Evolutionary conservation across 2,113 vertebrate genomes (phyloP), one percentile per base, ranked within the genome.

Genomic region (Penelope pileata): DNA sequence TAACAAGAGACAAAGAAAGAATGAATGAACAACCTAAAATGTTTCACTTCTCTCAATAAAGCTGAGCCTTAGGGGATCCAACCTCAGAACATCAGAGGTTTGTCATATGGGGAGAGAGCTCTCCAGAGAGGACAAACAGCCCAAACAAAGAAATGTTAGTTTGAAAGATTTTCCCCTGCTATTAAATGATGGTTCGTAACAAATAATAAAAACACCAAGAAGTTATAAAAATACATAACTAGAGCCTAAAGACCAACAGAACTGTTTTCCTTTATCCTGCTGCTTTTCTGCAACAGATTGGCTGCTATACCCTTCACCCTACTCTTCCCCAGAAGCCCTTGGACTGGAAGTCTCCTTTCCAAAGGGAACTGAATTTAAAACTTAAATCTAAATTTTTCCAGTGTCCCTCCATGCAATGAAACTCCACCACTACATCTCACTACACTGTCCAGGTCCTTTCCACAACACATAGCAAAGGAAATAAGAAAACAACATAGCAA

Each of bases 21-120:
- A 96, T 96, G 96, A 96, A 96, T 96, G 96, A 96, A 96, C 91
- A 88, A 94, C 91, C 93, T 93, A 88, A 95, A 97, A 96, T 78
- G 80, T 90, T 94, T 90, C 93, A 95, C 90, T 97, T 93, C 90
- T 86, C 88, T 95, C 94, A 96, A 94, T 95, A 96, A 96, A 96
- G 96, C 92, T 84, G 88, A 96, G 96, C 95, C 96, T 96, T 91
- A 94, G 94, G 96, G 95, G 51, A 95, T 17, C 76, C 83, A 88
- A 56, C 80, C 95, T 83, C 73, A 91, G 91, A 96, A 95, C 91
- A 95, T 86, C 74, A 81, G 69, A 95, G 92, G 83, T 96, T 95
- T 96, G 94, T 95, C 94, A 93, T 93, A 78, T 26, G 68, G 88
- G 91, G 30, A 92, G 88, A 95, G 76, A 32, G 83, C 86, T 95